phyloP scores from a whole-genome alignment of 2,888 invertebrate species.

The Dione juno region DNA sequence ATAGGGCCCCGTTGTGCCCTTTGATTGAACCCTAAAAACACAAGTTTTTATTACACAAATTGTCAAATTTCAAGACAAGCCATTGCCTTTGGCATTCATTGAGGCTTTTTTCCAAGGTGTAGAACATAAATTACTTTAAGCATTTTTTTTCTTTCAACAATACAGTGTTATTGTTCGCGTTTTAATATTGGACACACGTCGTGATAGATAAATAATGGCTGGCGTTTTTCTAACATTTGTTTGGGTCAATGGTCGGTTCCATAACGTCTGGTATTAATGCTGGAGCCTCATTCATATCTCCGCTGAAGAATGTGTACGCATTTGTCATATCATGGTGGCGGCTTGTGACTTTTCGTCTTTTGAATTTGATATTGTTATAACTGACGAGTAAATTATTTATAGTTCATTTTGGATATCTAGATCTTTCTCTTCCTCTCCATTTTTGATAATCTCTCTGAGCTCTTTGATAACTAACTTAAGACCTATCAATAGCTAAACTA shows the following conservation, averaged over 20 bases:
- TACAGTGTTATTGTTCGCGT: slow-evolving; percentile 77
- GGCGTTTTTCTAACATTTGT: slow-evolving; percentile 67
- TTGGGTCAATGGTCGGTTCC: slow-evolving; percentile 73
- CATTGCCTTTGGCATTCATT: slow-evolving; percentile 41
- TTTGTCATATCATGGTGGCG: slow-evolving; percentile 53
- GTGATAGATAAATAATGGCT: slow-evolving; percentile 76
- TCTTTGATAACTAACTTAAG: no score
- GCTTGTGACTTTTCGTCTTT: slow-evolving; percentile 43
- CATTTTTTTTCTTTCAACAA: slow-evolving; percentile 71
- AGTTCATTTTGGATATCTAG: neutral
- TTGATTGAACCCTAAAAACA: slow-evolving; percentile 52
- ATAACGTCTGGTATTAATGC: slow-evolving; percentile 73
- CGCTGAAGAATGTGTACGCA: slow-evolving; percentile 54
- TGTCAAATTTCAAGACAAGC: slow-evolving; percentile 28
- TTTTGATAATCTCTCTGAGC: no score
- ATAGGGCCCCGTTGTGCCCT: no score
- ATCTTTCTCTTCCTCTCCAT: no score
- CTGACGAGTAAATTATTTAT: slow-evolving; percentile 38
- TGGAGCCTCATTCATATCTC: slow-evolving; percentile 58
- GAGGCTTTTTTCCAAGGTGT: slow-evolving; percentile 46
- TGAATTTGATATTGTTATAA: slow-evolving; percentile 32
- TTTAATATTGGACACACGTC: slow-evolving; percentile 77
- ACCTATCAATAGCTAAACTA: no score
- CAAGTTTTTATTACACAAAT: slow-evolving; percentile 41
- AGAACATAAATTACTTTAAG: slow-evolving; percentile 68